Evolutionary conservation across 1,140 invertebrate genomes (phyloP), one percentile per base, ranked within the genome.

Genomic region (Lysiphlebus fabarum): DNA sequence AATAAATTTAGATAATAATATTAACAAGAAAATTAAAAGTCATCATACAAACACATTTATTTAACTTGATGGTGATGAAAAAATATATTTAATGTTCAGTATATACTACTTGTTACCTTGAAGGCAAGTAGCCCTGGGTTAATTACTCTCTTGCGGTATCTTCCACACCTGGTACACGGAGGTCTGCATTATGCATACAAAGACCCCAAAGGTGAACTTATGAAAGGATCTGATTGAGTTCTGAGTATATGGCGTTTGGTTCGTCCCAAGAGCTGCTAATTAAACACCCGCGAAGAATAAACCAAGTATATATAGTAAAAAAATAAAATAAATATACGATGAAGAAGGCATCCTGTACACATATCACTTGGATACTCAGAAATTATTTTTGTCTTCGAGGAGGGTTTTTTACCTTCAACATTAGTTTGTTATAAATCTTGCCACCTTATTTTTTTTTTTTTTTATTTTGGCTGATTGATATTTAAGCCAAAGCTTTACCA

Each of bases 151-250:
- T 64, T 60, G 48, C 45, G 40, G 44, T 47, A 44, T 51, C 47
- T 48, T 45, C 59, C 54, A 56, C 53, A 56, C 54, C 62, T 55
- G 55, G 41, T 45, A 53, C 37, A 47, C n/a, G 48, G 42, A 43
- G 36, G 44, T 49, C 68, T 66, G 63, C 71, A 77, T 76, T 77
- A 77, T 77, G 75, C 74, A 77, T 75, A 75, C 73, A 68, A 71
- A 48, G 47, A 40, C 50, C 61, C 26, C 48, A 58, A 45, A 62
- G 68, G 66, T 68, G 69, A 65, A 67, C 65, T 76, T 78, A 77
- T 78, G 76, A 78, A 77, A 70, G 76, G 73, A 78, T 78, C 76
- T 78, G 76, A 78, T 78, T 78, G 76, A 78, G 76, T 78, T 78
- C 75, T 77, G 75, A 76, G 76, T 78, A 77, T 69, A 71, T 77